Evolutionary conservation across 2,888 invertebrate species (phyloP), one percentile per base, ranked within the genome.

Genomic region (Hipparchia semele): DNA sequence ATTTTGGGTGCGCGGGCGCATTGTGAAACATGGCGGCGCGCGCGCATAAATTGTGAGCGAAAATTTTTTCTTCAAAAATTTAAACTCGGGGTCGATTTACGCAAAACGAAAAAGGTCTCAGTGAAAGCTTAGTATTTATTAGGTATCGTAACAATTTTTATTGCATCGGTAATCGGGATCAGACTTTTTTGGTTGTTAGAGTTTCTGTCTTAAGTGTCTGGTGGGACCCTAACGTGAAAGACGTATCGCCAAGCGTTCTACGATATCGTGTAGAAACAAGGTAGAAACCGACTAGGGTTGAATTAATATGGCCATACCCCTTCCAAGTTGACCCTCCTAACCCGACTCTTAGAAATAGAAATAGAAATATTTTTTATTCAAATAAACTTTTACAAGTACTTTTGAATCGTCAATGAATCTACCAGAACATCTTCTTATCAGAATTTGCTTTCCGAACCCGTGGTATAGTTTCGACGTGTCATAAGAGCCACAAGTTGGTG

Each of bases 11-110:
- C 81, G 79, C 79, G 80, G 76, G 80, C 81, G 83, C 84, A 84
- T 83, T 84, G 82, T 84, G 84, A 84, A 85, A 84, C 86, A 83
- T 80, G 81, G 81, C 79, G 77, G 81, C 80, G 82, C 80, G 79
- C 80, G 84, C 80, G 84, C 84, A 88, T 88, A 89, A 87, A 88
- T 87, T 83, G 84, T 73, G 80, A 78, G 83, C 74, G 80, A 79
- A 81, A 82, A 83, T 77, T 76, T 78, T 82, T 81, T 82, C 81
- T 76, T 77, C 79, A 75, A 76, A 79, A 80, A 76, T 82, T 82
- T 84, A 81, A 83, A 81, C 81, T 73, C 73, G 80, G 81, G 80
- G 80, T 84, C 83, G 81, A 79, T 84, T 87, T 83, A 84, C 84
- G 76, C 76, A 79, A 84, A 85, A 82, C 78, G 77, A 82, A 80